Evolutionary conservation across 1,140 invertebrate species (phyloP).

Genomic region (Pygmarrhopalites habei): DNA sequence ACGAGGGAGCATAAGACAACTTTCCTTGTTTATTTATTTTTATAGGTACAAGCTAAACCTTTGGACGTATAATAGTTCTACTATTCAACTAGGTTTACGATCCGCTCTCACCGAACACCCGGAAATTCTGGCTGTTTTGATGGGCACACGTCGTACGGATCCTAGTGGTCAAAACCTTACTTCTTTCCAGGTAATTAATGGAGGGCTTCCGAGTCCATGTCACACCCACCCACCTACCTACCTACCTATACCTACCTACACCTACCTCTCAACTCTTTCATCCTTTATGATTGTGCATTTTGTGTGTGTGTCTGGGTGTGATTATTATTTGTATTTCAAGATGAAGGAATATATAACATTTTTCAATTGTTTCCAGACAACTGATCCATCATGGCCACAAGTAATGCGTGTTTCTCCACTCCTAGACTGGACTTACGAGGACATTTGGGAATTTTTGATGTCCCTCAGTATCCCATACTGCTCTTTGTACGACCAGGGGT

Average conservation of each 20-base stretch:
- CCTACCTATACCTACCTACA: not conserved
- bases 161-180: slow-evolving; percentile 61
- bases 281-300: not conserved
- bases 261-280: not conserved
- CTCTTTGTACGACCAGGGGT: slow-evolving; percentile 76
- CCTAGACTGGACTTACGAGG: slow-evolving; percentile 77
- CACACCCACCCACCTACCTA: not conserved
- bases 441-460: slow-evolving; percentile 82
- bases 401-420: slow-evolving; percentile 80
- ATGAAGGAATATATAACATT: slow-evolving; percentile 4
- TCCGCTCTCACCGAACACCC: slow-evolving; percentile 56
- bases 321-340: not conserved
- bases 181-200: slow-evolving; percentile 55
- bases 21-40: not conserved
- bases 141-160: slow-evolving; percentile 81
- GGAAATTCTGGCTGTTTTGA: slow-evolving; percentile 69
- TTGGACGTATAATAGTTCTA: slow-evolving; percentile 57
- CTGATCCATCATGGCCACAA: slow-evolving; percentile 79
- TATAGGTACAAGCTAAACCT: slow-evolving; percentile 64
- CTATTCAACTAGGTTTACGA: slow-evolving; percentile 63
- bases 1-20: not conserved
- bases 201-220: slow-evolving; percentile 3
- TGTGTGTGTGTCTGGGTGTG: not conserved
- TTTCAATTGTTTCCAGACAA: slow-evolving; percentile 52
- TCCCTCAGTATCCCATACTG: slow-evolving; percentile 76